Percentiles rank a stretch among this genome's conserved stretches.
phyloP scores from a whole-genome alignment of 2,113 vertebrate genomes.

The Amphilophus citrinellus region DNA sequence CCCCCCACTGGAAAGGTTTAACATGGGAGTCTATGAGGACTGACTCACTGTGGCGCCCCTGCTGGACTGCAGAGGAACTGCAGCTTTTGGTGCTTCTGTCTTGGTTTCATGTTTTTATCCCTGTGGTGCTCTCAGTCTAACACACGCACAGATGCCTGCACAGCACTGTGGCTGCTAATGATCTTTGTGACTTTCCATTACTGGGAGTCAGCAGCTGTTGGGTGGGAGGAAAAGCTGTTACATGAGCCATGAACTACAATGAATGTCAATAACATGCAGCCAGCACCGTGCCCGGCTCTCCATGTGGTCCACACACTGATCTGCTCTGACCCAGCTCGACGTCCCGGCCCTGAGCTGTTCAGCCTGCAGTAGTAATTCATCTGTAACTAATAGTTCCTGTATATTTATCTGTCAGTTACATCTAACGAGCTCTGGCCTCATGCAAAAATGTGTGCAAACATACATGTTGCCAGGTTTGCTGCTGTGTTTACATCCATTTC shows the following conservation, averaged over 20 bases:
- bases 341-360: neutral
- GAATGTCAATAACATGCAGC: neutral
- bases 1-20: too few relatives aligned
- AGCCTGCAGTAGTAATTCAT: neutral
- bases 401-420: neutral
- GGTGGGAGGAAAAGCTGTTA: neutral
- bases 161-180: neutral
- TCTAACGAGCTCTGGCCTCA: neutral
- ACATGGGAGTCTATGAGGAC: neutral
- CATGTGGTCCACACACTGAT: rapidly evolving
- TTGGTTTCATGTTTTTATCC: rapidly evolving
- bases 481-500: neutral
- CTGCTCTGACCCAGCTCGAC: neutral
- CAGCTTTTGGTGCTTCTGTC: neutral
- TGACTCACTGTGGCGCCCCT: neutral
- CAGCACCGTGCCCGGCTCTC: neutral
- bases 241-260: neutral
- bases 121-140: neutral
- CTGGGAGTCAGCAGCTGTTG: too few relatives aligned
- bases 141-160: neutral
- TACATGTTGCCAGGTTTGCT: too few relatives aligned
- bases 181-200: neutral
- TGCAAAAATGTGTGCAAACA: neutral
- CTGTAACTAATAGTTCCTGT: neutral
- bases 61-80: neutral